Base-by-base conservation (phyloP, 2,797 vertebrate genomes). In the Catamblyrhynchus diadema region DNA sequence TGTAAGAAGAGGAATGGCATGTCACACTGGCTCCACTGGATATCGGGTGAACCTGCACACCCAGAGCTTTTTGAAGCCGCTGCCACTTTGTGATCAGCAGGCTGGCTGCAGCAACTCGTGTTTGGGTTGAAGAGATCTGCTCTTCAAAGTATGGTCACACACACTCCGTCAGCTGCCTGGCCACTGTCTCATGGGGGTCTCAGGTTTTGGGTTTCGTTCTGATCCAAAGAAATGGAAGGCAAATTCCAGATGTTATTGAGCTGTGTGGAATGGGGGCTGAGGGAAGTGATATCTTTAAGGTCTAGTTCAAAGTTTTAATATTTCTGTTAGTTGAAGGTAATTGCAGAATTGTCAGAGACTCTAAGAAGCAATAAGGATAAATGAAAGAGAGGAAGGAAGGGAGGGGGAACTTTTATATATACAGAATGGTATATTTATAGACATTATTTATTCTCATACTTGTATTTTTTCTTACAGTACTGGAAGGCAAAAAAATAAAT, bases 381-480 rank as follows among this genome's bases (percentile, higher is more conserved):
- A 39, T 79, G 28, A 51, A 67, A 62, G 66, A 88, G 47, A 78
- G 33, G 18, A 91, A 79, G 48, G 53, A 80, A 73, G 39, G 69
- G 77, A 90, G 81, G 48, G 59, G 48, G 64, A 80, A 80, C 62
- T 97, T 96, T 97, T 94, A 47, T 96, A 93, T 4, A 2, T 79
- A 70, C 33, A 94, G 92, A 96, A 84, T 84, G 56, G 56, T 94
- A 88, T 94, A 96, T 94, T 95, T 95, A 87, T 94, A 95, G 56
- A 94, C 41, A 81, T 91, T 86, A 92, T 93, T 95, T 97, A 88
- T 97, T 97, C 93, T 95, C 93, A 93, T 94, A 86, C 65, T 87
- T 94, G 73, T 89, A 91, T 94, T 92, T 96, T 92, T 96, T 92
- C 65, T 84, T 90, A 88, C 16, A n/a, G 20, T 90, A 95, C 57